Percentiles rank a stretch among this genome's conserved stretches.
Evolutionary conservation across 2,113 vertebrate genomes (phyloP).

Genomic region (Crotalus tigris): DNA sequence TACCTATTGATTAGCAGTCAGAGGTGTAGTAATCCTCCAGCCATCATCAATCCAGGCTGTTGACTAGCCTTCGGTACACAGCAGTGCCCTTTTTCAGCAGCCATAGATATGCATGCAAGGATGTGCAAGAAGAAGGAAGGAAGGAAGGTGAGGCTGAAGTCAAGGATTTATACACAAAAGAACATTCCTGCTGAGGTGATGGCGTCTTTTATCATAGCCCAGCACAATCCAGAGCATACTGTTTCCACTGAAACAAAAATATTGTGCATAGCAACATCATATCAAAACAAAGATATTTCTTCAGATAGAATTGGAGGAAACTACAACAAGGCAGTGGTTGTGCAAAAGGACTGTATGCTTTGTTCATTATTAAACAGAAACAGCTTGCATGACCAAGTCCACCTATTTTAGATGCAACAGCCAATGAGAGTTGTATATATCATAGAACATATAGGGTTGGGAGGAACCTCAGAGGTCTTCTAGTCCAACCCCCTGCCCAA

Average conservation of each 20-base stretch:
- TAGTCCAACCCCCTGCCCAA: too few relatives aligned
- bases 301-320: rapidly evolving
- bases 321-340: neutral
- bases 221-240: slow-evolving; percentile 54
- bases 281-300: neutral
- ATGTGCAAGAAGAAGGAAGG: slow-evolving; percentile 54
- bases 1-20: slow-evolving; percentile 84
- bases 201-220: slow-evolving; percentile 62
- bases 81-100: slow-evolving; percentile 70
- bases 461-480: too few relatives aligned
- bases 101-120: slow-evolving; percentile 75
- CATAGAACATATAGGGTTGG: too few relatives aligned
- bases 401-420: slow-evolving; percentile 18
- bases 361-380: neutral
- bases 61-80: slow-evolving; percentile 72
- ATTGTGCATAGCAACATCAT: neutral
- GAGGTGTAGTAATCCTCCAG: slow-evolving; percentile 75
- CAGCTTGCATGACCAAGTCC: neutral
- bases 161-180: slow-evolving; percentile 69
- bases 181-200: slow-evolving; percentile 70
- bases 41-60: slow-evolving; percentile 79
- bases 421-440: neutral
- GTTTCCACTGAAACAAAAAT: neutral
- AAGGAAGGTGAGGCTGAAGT: slow-evolving; percentile 49
- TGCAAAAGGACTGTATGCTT: slow-evolving; percentile 19